These are phyloP conservation scores for Drosophila virilis DNA, from an alignment of 1,140 invertebrate genomes.

Conservation along the genomic window DNA sequence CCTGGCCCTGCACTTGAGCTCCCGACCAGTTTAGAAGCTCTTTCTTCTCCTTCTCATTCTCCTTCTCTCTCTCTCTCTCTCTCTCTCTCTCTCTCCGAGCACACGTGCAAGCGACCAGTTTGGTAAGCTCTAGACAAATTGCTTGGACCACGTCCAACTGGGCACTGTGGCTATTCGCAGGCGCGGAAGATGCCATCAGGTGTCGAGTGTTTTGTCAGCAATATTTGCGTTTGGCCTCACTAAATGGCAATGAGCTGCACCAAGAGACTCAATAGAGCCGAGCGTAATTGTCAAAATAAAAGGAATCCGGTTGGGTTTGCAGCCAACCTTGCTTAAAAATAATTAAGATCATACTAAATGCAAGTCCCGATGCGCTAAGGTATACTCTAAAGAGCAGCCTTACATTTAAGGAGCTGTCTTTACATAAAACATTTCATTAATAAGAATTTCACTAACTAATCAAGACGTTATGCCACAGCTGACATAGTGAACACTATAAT, in stretches of 20 bases:
- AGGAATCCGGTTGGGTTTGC: slow-evolving; percentile 24
- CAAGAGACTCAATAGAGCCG: slow-evolving; percentile 4
- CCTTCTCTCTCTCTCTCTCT: slow-evolving; percentile 4
- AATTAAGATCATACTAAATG: too few species aligned
- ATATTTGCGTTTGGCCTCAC: slow-evolving; percentile 73
- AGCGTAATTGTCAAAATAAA: slow-evolving; percentile 41
- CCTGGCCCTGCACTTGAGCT: slow-evolving; percentile 32
- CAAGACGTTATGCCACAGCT: too few species aligned
- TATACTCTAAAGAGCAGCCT: too few species aligned
- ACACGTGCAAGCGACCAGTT: slow-evolving; percentile 69
- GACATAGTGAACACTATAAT: too few species aligned
- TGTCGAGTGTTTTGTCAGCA: slow-evolving; percentile 79
- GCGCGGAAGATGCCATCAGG: slow-evolving; percentile 62
- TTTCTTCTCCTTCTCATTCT: not conserved
- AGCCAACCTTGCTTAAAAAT: too few species aligned
- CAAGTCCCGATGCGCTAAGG: too few species aligned
- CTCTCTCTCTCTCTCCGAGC: slow-evolving; percentile 7
- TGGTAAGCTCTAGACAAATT: slow-evolving; percentile 72
- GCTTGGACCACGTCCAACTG: slow-evolving; percentile 44
- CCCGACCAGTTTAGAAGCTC: slow-evolving; percentile 45
- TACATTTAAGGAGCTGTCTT: too few species aligned
- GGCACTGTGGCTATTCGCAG: slow-evolving; percentile 3
- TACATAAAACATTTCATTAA: too few species aligned
- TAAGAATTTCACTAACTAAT: too few species aligned
- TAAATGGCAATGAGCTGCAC: slow-evolving; percentile 37